Evolutionary conservation across 2,888 invertebrate genomes (phyloP).

Genomic region (Entomobrya multifasciata): DNA sequence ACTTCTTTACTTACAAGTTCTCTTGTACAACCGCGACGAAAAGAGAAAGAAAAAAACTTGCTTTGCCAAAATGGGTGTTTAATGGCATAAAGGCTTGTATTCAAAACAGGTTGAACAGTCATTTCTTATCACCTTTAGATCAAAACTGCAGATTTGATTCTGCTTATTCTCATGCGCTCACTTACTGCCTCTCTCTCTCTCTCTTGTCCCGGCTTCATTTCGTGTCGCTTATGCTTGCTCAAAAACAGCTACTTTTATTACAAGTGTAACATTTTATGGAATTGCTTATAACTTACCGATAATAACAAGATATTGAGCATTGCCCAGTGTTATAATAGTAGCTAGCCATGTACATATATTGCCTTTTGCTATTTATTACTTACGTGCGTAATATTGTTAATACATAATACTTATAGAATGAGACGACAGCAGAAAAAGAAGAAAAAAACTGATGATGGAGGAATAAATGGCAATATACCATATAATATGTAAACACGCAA

Average conservation of each 20-base stretch:
- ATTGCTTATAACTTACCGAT: slow-evolving; percentile 60
- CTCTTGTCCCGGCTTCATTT: slow-evolving; percentile 47
- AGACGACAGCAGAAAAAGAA: background rate
- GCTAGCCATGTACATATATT: slow-evolving; percentile 20
- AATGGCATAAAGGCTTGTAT: slow-evolving; percentile 65
- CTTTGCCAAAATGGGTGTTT: slow-evolving; percentile 71
- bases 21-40: background rate
- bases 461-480: slow-evolving; percentile 14
- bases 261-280: slow-evolving; percentile 62
- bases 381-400: slow-evolving; percentile 32
- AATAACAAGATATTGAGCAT: slow-evolving; percentile 3
- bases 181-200: slow-evolving; percentile 23
- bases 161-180: slow-evolving; percentile 34
- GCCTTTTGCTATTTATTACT: slow-evolving; percentile 43
- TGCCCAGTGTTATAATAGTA: slow-evolving; percentile 31
- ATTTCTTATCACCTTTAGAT: slow-evolving; percentile 67
- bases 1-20: slow-evolving; percentile 15
- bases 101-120: slow-evolving; percentile 71
- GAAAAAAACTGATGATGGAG: slow-evolving; percentile 42
- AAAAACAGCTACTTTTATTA: background rate
- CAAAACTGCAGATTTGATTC: slow-evolving; percentile 63
- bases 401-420: slow-evolving; percentile 8
- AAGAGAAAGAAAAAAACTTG: slow-evolving; percentile 44
- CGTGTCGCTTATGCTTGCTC: slow-evolving; percentile 23
- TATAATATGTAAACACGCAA: slow-evolving; percentile 15